Conservation (phyloP, 2,113 vertebrate genomes). For the Vicugna pacos region DNA sequence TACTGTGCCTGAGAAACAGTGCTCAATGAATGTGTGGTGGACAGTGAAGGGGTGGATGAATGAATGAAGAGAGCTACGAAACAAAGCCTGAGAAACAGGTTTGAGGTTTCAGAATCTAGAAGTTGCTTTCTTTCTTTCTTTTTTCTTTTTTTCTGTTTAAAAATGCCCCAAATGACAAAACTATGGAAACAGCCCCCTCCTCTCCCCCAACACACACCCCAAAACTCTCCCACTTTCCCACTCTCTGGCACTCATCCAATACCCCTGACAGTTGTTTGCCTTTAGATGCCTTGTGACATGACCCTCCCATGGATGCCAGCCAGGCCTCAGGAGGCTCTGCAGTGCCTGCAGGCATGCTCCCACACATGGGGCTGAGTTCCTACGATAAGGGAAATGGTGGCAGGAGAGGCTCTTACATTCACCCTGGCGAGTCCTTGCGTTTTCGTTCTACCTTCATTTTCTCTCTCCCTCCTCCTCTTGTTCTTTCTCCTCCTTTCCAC, state of each 20-base stretch:
- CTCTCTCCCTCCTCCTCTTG: neutral
- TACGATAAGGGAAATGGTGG: neutral
- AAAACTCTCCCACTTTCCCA: neutral
- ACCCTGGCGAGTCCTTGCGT: neutral
- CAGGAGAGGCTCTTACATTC: neutral
- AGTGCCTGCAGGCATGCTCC: neutral
- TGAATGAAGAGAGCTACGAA: neutral
- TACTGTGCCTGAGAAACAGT: neutral
- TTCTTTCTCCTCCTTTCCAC: neutral
- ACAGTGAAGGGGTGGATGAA: neutral
- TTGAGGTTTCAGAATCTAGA: neutral
- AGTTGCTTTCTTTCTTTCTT: neutral
- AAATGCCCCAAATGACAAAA: conserved; percentile 11
- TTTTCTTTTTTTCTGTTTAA: neutral
- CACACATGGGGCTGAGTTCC: neutral
- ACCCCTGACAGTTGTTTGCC: neutral
- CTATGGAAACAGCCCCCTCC: neutral
- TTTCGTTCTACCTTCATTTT: neutral
- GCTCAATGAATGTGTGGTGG: neutral
- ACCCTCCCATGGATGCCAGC: neutral
- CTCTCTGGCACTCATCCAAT: neutral
- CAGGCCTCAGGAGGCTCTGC: neutral
- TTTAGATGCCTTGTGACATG: neutral
- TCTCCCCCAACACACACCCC: rapidly evolving
- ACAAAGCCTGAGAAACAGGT: neutral